Conservation (phyloP, 2,888 invertebrate genomes). For the Ormyrus nitidulus region DNA sequence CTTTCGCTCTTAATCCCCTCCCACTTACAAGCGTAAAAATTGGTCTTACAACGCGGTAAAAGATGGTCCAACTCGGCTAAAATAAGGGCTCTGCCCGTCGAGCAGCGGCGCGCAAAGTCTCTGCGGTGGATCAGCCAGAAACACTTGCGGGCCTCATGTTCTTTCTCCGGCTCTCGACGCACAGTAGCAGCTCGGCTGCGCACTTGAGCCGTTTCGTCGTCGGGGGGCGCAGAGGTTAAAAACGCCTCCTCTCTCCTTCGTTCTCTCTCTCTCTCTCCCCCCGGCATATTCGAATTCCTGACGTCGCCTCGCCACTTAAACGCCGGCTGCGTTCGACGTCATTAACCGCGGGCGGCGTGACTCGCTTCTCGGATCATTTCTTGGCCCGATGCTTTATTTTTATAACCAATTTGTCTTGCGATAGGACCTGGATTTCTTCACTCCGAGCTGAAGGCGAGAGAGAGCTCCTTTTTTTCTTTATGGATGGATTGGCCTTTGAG, state of each 20-base stretch:
- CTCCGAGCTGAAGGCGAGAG: background rate
- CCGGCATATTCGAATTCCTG: constrained; percentile 49
- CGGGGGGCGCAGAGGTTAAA: constrained; percentile 44
- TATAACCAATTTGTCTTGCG: constrained; percentile 44
- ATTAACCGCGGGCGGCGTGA: constrained; percentile 48
- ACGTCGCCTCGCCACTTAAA: constrained; percentile 55
- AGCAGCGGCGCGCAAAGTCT: constrained; percentile 19
- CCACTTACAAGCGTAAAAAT: no score
- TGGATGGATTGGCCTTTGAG: no score
- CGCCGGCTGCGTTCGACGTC: constrained; percentile 42
- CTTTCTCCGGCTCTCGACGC: background rate
- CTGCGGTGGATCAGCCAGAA: constrained; percentile 41
- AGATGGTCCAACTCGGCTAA: no score
- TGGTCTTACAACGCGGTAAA: no score
- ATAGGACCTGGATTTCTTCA: background rate
- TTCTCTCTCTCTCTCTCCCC: constrained; percentile 12
- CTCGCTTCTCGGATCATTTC: constrained; percentile 41
- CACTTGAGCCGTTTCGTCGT: constrained; percentile 19
- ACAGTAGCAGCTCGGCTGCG: background rate
- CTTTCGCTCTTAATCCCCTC: no score
- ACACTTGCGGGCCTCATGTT: constrained; percentile 21
- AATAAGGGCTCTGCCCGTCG: background rate
- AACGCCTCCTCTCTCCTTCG: background rate
- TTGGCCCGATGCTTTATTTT: constrained; percentile 34
- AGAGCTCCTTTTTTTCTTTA: no score